Conservation (phyloP, 2,113 vertebrate genomes). For the Aptenodytes forsteri region DNA sequence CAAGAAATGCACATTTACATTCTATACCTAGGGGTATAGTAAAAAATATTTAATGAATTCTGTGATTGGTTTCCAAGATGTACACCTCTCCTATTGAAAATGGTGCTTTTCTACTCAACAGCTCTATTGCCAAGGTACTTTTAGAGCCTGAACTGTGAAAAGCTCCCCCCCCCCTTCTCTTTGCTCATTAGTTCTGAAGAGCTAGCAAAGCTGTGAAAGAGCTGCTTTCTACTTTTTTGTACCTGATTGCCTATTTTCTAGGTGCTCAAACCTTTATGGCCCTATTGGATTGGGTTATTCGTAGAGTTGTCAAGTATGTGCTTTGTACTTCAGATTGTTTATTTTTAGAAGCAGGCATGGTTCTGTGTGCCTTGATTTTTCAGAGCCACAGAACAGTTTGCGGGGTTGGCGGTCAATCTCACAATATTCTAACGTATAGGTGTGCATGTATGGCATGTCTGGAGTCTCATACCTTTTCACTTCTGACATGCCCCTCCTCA, state of each 20-base stretch:
- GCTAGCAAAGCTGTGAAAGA: conserved; percentile 35
- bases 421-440: neutral
- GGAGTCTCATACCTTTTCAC: neutral
- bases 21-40: neutral
- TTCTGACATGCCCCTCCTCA: neutral
- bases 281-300: neutral
- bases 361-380: neutral
- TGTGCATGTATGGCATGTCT: neutral
- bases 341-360: neutral
- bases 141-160: conserved; percentile 34
- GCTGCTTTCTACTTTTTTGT: neutral
- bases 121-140: conserved; percentile 31
- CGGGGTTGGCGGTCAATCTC: neutral
- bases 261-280: neutral
- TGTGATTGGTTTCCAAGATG: neutral
- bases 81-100: neutral
- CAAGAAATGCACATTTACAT: neutral
- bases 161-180: neutral
- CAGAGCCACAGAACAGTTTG: neutral
- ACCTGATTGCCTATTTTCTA: conserved; percentile 6
- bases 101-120: neutral
- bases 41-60: neutral
- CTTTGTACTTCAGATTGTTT: neutral
- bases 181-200: conserved; percentile 57
- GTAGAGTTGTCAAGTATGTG: neutral